phyloP scores from a whole-genome alignment of 2,888 invertebrate genomes.

The Hesperia comma region DNA sequence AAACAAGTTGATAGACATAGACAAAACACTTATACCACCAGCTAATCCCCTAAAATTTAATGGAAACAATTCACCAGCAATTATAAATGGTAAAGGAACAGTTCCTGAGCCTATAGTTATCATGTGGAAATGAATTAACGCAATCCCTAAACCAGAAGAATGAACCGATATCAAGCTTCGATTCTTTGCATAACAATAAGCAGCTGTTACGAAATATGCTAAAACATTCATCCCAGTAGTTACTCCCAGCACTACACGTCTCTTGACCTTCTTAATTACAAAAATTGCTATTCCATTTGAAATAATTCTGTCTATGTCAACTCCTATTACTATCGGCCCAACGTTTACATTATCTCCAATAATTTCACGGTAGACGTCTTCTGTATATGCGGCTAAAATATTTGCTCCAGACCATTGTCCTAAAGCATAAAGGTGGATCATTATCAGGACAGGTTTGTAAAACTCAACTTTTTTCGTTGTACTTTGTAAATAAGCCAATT shows the following conservation, averaged over 20 bases:
- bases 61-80: slow-evolving; percentile 86
- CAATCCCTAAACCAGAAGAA: slow-evolving; percentile 40
- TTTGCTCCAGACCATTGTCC: slow-evolving; percentile 50
- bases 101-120: slow-evolving; percentile 42
- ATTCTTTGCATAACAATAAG: slow-evolving; percentile 37
- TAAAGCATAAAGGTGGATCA: slow-evolving; percentile 50
- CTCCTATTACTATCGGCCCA: slow-evolving; percentile 40
- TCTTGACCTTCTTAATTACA: slow-evolving; percentile 43
- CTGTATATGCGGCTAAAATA: slow-evolving; percentile 48
- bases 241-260: slow-evolving; percentile 37
- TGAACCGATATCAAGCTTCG: slow-evolving; percentile 9
- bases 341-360: slow-evolving; percentile 44
- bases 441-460: slow-evolving; percentile 50
- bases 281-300: slow-evolving; percentile 46
- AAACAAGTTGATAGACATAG: slow-evolving; percentile 80
- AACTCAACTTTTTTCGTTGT: slow-evolving; percentile 49
- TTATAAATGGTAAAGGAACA: slow-evolving; percentile 41
- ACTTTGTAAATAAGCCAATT: slow-evolving; percentile 36
- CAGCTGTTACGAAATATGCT: slow-evolving; percentile 33
- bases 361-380: slow-evolving; percentile 43
- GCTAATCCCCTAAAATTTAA: slow-evolving; percentile 79
- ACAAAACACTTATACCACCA: slow-evolving; percentile 79
- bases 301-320: slow-evolving; percentile 47
- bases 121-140: slow-evolving; percentile 42
- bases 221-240: slow-evolving; percentile 29